Conservation (phyloP, 2,888 invertebrate species). For the Synanthedon formicaeformis region DNA sequence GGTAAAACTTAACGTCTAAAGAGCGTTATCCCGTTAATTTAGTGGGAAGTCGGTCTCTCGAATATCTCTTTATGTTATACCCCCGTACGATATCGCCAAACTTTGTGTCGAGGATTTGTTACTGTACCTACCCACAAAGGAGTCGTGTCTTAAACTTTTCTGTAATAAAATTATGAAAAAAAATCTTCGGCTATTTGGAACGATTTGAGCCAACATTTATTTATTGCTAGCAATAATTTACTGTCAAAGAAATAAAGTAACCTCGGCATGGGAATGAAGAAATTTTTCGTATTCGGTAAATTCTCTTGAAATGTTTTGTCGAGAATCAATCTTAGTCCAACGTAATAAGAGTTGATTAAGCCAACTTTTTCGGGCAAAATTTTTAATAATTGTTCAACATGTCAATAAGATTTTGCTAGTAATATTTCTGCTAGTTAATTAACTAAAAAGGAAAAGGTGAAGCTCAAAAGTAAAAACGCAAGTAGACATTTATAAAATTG, state of each 20-base stretch:
- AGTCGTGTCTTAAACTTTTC: not conserved
- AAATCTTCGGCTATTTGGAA: constrained; percentile 51
- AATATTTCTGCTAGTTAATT: too few species aligned
- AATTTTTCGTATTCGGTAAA: not conserved
- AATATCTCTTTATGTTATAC: constrained; percentile 52
- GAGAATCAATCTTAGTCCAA: not conserved
- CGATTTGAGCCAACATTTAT: constrained; percentile 42
- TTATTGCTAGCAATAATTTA: constrained; percentile 57
- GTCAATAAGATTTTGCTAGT: too few species aligned
- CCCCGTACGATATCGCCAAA: constrained; percentile 36
- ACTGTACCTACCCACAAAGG: not conserved
- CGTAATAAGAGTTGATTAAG: not conserved
- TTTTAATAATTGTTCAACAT: too few species aligned
- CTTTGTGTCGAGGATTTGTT: constrained; percentile 30
- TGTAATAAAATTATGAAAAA: constrained; percentile 23
- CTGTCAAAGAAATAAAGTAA: constrained; percentile 20
- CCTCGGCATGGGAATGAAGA: not conserved
- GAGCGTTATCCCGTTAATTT: constrained; percentile 60
- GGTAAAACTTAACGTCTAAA: constrained; percentile 61
- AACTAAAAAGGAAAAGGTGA: too few species aligned
- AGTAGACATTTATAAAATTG: too few species aligned
- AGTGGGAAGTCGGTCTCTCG: constrained; percentile 27
- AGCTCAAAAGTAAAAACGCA: too few species aligned
- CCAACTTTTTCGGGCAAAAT: not conserved
- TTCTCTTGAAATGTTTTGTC: not conserved